Evolutionary conservation across 2,888 invertebrate species (phyloP).

Genomic region (Sturmia bella): DNA sequence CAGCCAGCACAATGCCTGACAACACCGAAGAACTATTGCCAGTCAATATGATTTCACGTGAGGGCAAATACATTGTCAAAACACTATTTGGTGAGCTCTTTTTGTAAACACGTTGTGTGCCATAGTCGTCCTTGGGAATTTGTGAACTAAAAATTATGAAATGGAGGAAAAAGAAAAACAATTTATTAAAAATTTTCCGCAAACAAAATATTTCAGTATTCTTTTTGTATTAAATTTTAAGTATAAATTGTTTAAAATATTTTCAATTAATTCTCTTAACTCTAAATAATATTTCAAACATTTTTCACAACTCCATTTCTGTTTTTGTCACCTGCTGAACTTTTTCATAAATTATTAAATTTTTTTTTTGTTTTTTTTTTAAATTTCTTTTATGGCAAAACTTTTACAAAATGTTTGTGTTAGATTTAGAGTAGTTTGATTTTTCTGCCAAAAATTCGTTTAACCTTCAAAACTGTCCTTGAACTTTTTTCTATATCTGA

Average conservation of each 20-base stretch:
- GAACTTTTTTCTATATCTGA: constrained; percentile 9
- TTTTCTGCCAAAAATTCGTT: not conserved
- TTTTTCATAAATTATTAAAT: not conserved
- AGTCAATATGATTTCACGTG: constrained; percentile 90
- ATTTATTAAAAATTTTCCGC: not conserved
- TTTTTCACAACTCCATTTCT: not conserved
- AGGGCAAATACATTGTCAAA: constrained; percentile 90
- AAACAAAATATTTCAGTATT: not conserved
- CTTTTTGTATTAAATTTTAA: not conserved
- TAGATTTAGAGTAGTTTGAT: not conserved
- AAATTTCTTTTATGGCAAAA: not conserved
- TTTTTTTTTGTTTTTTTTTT: not conserved
- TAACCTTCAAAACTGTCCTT: constrained; percentile 34
- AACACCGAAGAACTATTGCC: constrained; percentile 89
- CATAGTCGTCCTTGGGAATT: constrained; percentile 75
- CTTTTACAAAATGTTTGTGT: too few species aligned
- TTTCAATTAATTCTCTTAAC: not conserved
- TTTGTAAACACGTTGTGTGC: constrained; percentile 88
- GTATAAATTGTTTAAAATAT: not conserved
- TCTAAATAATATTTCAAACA: not conserved
- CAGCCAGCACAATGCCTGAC: constrained; percentile 95
- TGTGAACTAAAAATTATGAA: constrained; percentile 63
- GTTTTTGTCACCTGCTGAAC: not conserved
- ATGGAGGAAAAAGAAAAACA: not conserved
- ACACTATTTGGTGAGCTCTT: constrained; percentile 93